Evolutionary conservation across 2,113 vertebrate species (phyloP).

Genomic region (Corythornis cristatus): DNA sequence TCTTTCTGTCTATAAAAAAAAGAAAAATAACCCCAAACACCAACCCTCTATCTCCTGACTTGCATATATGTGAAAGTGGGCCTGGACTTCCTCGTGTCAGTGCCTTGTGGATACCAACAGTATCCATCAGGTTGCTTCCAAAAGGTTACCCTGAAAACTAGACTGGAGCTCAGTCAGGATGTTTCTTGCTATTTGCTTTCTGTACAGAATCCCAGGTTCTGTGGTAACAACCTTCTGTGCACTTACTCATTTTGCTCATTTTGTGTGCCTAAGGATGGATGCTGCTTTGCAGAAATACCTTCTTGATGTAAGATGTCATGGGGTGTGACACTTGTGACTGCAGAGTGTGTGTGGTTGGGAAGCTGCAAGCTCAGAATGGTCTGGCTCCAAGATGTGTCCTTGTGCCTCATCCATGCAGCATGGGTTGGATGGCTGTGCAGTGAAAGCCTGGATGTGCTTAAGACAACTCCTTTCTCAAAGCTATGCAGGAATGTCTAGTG

Average conservation of each 20-base stretch:
- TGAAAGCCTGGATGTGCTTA: rapidly evolving
- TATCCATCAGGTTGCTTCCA: not conserved
- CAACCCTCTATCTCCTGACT: not conserved
- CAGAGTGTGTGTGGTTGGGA: not conserved
- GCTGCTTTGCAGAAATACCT: not conserved
- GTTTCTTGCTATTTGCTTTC: too few relatives aligned
- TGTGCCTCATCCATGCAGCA: rapidly evolving
- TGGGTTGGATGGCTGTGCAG: not conserved
- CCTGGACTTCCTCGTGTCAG: not conserved
- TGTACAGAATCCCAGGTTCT: too few relatives aligned
- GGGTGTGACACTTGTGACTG: rapidly evolving
- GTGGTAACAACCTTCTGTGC: too few relatives aligned
- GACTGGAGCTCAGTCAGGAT: not conserved
- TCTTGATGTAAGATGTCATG: not conserved
- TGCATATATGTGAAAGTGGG: too few relatives aligned
- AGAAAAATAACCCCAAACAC: not conserved
- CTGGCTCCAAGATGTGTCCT: too few relatives aligned
- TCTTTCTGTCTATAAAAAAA: conserved; percentile 14
- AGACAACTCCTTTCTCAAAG: too few relatives aligned
- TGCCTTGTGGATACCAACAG: not conserved
- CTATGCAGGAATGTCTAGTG: not conserved
- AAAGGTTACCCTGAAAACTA: rapidly evolving
- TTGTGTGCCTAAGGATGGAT: rapidly evolving
- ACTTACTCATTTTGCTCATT: rapidly evolving
- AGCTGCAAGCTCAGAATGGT: rapidly evolving